Evolutionary conservation across 2,888 invertebrate genomes (phyloP).

Genomic region (Xylota sylvarum): DNA sequence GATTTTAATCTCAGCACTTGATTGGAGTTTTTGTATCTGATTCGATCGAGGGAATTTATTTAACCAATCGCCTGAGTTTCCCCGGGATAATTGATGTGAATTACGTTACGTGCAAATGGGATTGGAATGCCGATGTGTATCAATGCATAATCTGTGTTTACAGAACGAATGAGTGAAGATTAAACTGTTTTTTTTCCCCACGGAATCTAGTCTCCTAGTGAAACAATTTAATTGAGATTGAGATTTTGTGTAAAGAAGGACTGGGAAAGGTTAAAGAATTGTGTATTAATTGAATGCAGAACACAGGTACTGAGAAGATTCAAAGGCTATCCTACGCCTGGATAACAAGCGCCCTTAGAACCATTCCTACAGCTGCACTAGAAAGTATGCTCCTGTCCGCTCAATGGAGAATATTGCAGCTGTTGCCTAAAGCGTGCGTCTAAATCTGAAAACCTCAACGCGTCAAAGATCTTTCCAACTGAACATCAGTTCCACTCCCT

Average conservation of each 20-base stretch:
- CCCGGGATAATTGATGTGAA: background rate
- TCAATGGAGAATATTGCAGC: too few relatives aligned
- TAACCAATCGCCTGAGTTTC: slow-evolving; percentile 17
- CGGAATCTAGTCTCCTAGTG: background rate
- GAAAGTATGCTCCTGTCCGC: too few relatives aligned
- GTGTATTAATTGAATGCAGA: slow-evolving; percentile 32
- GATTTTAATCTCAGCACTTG: slow-evolving; percentile 51
- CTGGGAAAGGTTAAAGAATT: background rate
- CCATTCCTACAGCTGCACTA: too few relatives aligned
- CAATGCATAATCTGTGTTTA: background rate
- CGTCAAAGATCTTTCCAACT: too few relatives aligned
- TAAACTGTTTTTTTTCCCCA: slow-evolving; percentile 1
- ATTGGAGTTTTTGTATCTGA: slow-evolving; percentile 33
- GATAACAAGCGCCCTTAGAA: too few relatives aligned
- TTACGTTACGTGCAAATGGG: background rate
- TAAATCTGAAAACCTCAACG: too few relatives aligned
- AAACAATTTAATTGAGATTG: background rate
- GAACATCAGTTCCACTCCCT: too few relatives aligned
- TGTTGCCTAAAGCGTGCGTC: too few relatives aligned
- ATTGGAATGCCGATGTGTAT: background rate
- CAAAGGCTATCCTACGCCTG: too few relatives aligned
- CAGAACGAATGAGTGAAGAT: slow-evolving; percentile 16
- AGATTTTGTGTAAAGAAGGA: background rate
- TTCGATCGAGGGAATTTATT: slow-evolving; percentile 28
- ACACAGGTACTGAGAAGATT: background rate